Base-by-base conservation (phyloP, 2,888 invertebrate species). In the Opisthograptis luteolata region DNA sequence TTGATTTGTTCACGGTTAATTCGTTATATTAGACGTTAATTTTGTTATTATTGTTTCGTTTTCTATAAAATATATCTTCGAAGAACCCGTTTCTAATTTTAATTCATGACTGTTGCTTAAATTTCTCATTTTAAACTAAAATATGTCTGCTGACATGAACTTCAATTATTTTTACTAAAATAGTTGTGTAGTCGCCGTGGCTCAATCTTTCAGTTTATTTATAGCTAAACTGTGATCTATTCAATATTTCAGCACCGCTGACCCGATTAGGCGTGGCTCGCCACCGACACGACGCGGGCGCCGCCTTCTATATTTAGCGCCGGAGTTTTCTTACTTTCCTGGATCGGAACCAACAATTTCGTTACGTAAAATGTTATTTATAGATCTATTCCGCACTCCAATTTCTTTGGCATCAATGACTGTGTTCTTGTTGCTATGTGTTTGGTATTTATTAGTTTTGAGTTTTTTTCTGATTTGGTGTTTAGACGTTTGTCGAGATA, bases 281-380 rank as follows among this genome's bases (percentile, higher is more conserved):
- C 48, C 57, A n/a, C n/a, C n/a, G n/a, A n/a, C n/a, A n/a, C n/a
- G n/a, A n/a, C 57, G 10, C 17, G 35, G 35, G 37, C 30, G 19
- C 48, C 79, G 73, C 73, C 76, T 36, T 70, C 80, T 87, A 87
- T 75, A 81, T 84, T 82, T 85, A 86, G 62, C 47, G 22, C 49
- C 60, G 70, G 73, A 60, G 55, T 73, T 69, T 58, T 67, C 70
- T 80, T 75, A 68, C 75, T 34, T 20, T 41, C 28, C 44, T 51
- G 50, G 50, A 51, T 35, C 50, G 51, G 47, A 63, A 55, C 55
- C 55, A 55, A 53, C 64, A 63, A 55, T 67, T 68, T 60, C 58
- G 70, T 84, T 83, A 79, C 81, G 79, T 79, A 69, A 78, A 74
- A 30, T 40, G 34, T 64, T 77, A 70, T 68, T 78, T 76, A 76